Percentiles rank a stretch among this genome's conserved stretches.
Conservation (phyloP, 2,113 vertebrate species). For the Notechis scutatus region DNA sequence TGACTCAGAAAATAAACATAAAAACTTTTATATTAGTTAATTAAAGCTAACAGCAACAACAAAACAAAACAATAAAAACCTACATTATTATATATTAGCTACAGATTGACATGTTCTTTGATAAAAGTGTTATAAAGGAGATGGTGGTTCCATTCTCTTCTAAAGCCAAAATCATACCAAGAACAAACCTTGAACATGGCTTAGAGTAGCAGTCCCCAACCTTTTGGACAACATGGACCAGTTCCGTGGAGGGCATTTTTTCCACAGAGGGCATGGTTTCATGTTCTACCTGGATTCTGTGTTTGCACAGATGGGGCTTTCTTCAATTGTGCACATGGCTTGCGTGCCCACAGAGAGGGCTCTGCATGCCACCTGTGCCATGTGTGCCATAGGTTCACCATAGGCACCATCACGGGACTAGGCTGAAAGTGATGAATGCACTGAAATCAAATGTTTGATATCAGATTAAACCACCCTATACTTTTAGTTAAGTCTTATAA, state of each 20-base stretch:
- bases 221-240: too few species aligned
- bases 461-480: neutral
- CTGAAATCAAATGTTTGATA: neutral
- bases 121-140: neutral
- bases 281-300: too few species aligned
- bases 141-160: neutral
- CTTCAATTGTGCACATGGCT: too few species aligned
- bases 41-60: neutral
- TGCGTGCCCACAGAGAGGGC: too few species aligned
- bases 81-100: neutral
- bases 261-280: too few species aligned
- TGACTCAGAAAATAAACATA: neutral
- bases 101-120: neutral
- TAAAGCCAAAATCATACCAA: neutral
- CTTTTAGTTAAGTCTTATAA: neutral
- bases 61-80: neutral
- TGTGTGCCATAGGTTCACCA: too few species aligned
- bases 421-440: neutral
- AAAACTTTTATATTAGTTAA: neutral
- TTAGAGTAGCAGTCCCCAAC: neutral
- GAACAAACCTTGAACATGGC: neutral
- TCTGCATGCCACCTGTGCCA: too few species aligned
- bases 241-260: too few species aligned
- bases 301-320: too few species aligned
- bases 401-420: too few species aligned